Percentiles rank a stretch among this genome's conserved stretches.
phyloP scores from a whole-genome alignment of 2,797 vertebrate genomes.

The Rhodeus uyekii region DNA sequence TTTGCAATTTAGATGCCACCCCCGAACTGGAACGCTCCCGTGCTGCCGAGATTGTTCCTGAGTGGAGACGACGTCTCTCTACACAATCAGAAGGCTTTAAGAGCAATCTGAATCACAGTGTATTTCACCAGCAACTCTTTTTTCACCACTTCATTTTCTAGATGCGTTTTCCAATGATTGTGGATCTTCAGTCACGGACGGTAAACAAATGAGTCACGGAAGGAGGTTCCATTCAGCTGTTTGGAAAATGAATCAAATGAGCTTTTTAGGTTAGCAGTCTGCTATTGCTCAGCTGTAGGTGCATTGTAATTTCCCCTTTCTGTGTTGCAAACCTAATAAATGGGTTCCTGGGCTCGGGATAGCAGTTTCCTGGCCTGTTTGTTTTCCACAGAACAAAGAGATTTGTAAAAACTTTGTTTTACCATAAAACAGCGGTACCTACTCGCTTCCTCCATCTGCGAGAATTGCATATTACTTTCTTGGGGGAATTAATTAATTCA shows the following conservation, averaged over 20 bases:
- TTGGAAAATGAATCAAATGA: conserved; percentile 24
- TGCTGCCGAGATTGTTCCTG: conserved; percentile 27
- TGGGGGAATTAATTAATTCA: conserved; percentile 52
- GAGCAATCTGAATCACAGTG: conserved; percentile 28
- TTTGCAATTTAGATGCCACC: conserved; percentile 68
- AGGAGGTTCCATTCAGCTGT: conserved; percentile 9
- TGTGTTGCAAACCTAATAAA: conserved; percentile 14
- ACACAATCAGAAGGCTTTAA: conserved; percentile 37
- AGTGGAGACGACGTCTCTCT: conserved; percentile 31
- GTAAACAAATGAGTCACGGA: conserved; percentile 33
- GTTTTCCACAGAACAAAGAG: conserved; percentile 46
- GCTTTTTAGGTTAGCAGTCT: conserved; percentile 3
- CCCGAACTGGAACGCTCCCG: conserved; percentile 46
- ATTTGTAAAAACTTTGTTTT: conserved; percentile 5
- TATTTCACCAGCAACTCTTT: conserved; percentile 3
- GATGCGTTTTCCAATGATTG: conserved; percentile 26
- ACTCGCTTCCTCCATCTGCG: background rate
- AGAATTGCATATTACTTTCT: conserved; percentile 42
- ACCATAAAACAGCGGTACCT: conserved; percentile 29
- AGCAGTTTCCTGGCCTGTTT: conserved; percentile 30
- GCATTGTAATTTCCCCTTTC: conserved; percentile 8
- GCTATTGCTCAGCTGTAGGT: background rate
- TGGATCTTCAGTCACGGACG: conserved; percentile 3
- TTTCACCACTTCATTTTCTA: conserved; percentile 18
- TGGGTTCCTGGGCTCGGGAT: conserved; percentile 19